Evolutionary conservation across 2,797 vertebrate species (phyloP), one percentile per base, ranked within the genome.

Genomic region (Parauchenoglanis punctatus): DNA sequence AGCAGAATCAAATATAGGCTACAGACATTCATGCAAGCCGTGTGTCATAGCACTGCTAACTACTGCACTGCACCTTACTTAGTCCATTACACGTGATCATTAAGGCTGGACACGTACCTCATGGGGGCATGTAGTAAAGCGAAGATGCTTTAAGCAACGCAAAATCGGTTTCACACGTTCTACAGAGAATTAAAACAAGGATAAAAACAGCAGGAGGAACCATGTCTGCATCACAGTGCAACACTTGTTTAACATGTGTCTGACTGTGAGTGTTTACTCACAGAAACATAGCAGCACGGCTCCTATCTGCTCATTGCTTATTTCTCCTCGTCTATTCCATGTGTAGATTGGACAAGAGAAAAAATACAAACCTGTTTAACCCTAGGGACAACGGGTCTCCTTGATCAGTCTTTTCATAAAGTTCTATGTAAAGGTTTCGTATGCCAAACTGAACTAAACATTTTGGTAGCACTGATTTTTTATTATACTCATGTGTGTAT

Each of bases 1-100:
- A 58, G 54, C 58, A 73, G 70, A 63, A 52, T 46, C 56, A 31
- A 46, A 82, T 82, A 76, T 35, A 83, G 18, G 54, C 80, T 31
- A 44, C 11, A 67, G 49, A 78, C 28, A 58, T 18, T 40, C 76
- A 78, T 18, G 20, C 20, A 61, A 44, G 12, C 20, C 35, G 2
- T 11, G 44, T 49, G 61, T 65, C 40, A 28, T 46, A 58, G 4
- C 65, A 15, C 56, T 13, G 7, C 68, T 63, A 52, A 65, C 10
- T 18, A 18, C 56, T 65, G 28, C 40, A 56, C 52, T 76, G 80
- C 40, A 52, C 68, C 82, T 28, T 31, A 49, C 17, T 83, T 13
- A 73, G n/a, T 52, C 46, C 44, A n/a, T 73, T 82, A 52, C 25
- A 81, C 25, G 11, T 13, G 8, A 75, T 54, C 20, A 11, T 49